phyloP scores from a whole-genome alignment of 1,140 invertebrate genomes.

The Aphidius gifuensis region DNA sequence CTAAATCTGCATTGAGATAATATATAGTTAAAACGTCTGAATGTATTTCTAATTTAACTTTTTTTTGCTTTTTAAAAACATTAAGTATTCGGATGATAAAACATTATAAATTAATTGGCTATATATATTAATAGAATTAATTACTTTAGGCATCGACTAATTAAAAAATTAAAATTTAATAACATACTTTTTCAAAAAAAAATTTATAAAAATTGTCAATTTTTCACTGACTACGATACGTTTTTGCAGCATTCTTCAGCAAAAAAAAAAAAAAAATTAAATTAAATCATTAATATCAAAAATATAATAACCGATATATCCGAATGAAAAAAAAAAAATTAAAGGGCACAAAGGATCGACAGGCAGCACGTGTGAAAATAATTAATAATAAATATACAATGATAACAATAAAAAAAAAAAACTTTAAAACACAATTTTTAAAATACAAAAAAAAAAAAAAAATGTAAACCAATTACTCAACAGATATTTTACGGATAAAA shows the following conservation, averaged over 20 bases:
- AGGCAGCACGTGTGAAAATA: slow-evolving; percentile 20
- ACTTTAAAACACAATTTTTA: neutral
- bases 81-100: slow-evolving; percentile 2
- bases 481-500: slow-evolving; percentile 22
- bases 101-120: neutral
- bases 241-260: slow-evolving; percentile 22
- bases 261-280: slow-evolving; percentile 17
- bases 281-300: slow-evolving; percentile 13
- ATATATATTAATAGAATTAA: slow-evolving; percentile 8
- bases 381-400: neutral
- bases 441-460: slow-evolving; percentile 1
- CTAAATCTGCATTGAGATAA: neutral
- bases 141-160: slow-evolving; percentile 22
- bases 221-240: slow-evolving; percentile 24
- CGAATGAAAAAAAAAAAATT: neutral
- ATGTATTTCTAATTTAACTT: neutral
- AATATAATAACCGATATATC: slow-evolving; percentile 2
- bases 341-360: slow-evolving; percentile 24
- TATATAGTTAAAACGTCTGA: slow-evolving; percentile 14
- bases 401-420: slow-evolving; percentile 12
- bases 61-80: neutral
- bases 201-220: slow-evolving; percentile 24
- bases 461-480: neutral
- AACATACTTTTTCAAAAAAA: slow-evolving; percentile 6
- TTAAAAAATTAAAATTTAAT: slow-evolving; percentile 9